A percentile compares a stretch with the other conserved stretches of the same genome.
Conservation (phyloP, 2,113 vertebrate genomes). For the Parus major region DNA sequence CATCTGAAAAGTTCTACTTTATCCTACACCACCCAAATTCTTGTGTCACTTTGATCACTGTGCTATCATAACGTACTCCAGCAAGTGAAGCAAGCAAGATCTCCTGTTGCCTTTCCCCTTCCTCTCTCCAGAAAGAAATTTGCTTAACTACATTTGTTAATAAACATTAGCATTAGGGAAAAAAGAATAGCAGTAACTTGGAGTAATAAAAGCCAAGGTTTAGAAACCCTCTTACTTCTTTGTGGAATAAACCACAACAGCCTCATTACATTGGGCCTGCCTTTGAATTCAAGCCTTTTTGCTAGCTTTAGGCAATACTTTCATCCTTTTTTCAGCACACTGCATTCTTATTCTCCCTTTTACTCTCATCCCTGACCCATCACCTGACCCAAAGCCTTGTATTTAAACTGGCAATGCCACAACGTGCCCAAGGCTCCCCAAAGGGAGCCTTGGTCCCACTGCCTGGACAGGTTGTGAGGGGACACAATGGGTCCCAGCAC, state of each 20-base stretch:
- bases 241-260: neutral
- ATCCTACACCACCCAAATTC: neutral
- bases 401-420: rapidly evolving
- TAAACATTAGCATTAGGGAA: neutral
- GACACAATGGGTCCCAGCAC: rapidly evolving
- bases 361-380: neutral
- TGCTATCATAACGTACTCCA: neutral
- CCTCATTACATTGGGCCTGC: neutral
- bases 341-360: neutral
- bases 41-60: neutral
- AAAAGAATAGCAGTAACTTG: neutral
- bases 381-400: neutral
- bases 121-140: neutral
- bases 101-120: neutral
- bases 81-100: neutral
- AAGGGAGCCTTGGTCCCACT: no score
- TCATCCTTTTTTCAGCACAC: neutral
- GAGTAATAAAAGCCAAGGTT: neutral
- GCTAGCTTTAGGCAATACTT: neutral
- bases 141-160: neutral
- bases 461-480: rapidly evolving
- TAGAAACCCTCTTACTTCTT: neutral
- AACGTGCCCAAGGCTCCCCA: rapidly evolving
- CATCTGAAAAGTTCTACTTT: neutral
- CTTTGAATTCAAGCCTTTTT: neutral